Evolutionary conservation across 2,113 vertebrate genomes (phyloP).

Genomic region (Galbula dea): DNA sequence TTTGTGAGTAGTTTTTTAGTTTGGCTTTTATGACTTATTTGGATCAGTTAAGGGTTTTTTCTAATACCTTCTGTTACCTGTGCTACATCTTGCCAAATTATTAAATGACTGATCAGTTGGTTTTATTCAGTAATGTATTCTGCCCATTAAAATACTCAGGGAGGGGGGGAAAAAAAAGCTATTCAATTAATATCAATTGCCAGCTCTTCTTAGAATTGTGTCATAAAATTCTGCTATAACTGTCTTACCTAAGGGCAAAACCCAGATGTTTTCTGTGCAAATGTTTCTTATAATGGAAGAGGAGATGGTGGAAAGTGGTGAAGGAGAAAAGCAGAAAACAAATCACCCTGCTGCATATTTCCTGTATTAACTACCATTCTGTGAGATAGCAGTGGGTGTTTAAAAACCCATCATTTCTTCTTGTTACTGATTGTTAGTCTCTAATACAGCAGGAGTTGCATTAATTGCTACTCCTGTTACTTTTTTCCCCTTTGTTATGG

Average conservation of each 20-base stretch:
- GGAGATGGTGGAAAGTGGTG: neutral
- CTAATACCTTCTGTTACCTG: neutral
- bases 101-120: neutral
- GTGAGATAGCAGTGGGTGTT: neutral
- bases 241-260: neutral
- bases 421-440: neutral
- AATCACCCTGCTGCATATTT: neutral
- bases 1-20: neutral
- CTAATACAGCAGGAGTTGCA: neutral
- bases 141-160: neutral
- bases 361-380: neutral
- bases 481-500: neutral
- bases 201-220: neutral
- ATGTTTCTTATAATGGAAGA: neutral
- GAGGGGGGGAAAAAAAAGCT: neutral
- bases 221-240: neutral
- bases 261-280: neutral
- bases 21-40: neutral
- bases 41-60: neutral
- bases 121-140: neutral
- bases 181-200: conserved; percentile 5
- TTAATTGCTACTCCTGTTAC: neutral
- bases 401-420: neutral
- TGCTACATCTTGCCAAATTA: neutral
- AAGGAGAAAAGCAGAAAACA: neutral